Evolutionary conservation across 1,140 invertebrate genomes (phyloP).

Genomic region (Parapsyche elsis): DNA sequence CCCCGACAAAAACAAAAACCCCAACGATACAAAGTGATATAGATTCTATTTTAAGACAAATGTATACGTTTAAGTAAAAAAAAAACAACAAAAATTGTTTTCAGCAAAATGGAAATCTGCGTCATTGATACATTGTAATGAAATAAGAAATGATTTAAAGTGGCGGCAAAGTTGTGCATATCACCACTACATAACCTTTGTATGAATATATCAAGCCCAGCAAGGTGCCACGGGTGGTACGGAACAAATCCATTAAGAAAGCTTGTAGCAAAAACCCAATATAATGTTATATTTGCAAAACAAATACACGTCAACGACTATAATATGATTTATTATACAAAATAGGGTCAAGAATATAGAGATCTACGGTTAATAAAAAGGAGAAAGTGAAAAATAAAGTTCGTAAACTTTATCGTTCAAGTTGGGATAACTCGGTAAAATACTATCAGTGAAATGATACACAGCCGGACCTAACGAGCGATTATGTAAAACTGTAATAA

Average conservation of each 20-base stretch:
- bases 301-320: not conserved
- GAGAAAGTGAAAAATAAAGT: too few species aligned
- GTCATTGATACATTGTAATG: constrained; percentile 4
- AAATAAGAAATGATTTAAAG: constrained; percentile 12
- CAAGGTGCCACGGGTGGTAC: constrained; percentile 1
- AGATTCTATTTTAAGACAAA: too few species aligned
- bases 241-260: constrained; percentile 41
- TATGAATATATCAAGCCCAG: not conserved
- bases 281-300: not conserved
- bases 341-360: not conserved
- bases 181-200: not conserved
- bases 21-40: too few species aligned
- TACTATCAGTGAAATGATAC: too few species aligned
- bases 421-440: too few species aligned
- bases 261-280: not conserved
- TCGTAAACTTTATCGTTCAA: too few species aligned
- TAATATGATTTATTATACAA: not conserved
- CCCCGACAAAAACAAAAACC: too few species aligned
- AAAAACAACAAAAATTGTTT: not conserved
- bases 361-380: too few species aligned
- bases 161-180: not conserved
- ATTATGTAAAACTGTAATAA: too few species aligned
- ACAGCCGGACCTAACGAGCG: too few species aligned
- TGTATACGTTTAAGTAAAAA: too few species aligned
- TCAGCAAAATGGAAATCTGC: not conserved